Conservation (phyloP, 1,140 invertebrate genomes). For the Drosophila trapezifrons region DNA sequence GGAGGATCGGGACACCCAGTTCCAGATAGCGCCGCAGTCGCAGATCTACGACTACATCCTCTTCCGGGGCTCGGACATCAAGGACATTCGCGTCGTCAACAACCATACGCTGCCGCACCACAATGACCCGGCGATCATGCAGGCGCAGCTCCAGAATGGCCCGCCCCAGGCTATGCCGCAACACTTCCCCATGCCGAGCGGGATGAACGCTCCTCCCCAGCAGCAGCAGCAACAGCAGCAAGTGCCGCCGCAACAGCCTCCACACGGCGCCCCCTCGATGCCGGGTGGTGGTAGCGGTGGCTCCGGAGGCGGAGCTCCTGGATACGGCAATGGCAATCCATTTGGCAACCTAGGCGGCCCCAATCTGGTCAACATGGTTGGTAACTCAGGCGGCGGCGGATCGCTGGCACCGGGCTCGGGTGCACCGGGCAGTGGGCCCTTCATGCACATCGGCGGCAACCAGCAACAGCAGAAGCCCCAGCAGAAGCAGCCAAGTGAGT, state of each 20-base stretch:
- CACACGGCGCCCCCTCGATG: slow-evolving; percentile 57
- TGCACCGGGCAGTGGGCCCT: slow-evolving; percentile 85
- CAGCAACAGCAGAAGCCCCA: slow-evolving; percentile 87
- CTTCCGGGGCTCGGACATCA: slow-evolving; percentile 98
- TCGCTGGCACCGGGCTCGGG: slow-evolving; percentile 85
- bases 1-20: slow-evolving; percentile 97
- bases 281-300: slow-evolving; percentile 39
- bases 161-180: slow-evolving; percentile 83
- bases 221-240: slow-evolving; percentile 68
- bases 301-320: slow-evolving; percentile 44
- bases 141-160: slow-evolving; percentile 89
- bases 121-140: slow-evolving; percentile 98
- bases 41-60: slow-evolving; percentile 99
- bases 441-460: slow-evolving; percentile 83
- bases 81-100: slow-evolving; percentile 97
- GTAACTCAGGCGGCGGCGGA: slow-evolving; percentile 81
- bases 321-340: slow-evolving; percentile 73
- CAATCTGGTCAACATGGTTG: slow-evolving; percentile 56
- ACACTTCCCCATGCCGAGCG: slow-evolving; percentile 75
- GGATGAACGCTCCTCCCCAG: slow-evolving; percentile 67
- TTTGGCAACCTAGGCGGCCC: slow-evolving; percentile 77
- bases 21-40: slow-evolving; percentile 96
- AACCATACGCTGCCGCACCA: slow-evolving; percentile 89
- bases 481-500: slow-evolving; percentile 92
- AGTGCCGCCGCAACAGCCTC: slow-evolving; percentile 45